phyloP scores from a whole-genome alignment of 2,797 vertebrate genomes.

The Kryptopterus vitreolus region DNA sequence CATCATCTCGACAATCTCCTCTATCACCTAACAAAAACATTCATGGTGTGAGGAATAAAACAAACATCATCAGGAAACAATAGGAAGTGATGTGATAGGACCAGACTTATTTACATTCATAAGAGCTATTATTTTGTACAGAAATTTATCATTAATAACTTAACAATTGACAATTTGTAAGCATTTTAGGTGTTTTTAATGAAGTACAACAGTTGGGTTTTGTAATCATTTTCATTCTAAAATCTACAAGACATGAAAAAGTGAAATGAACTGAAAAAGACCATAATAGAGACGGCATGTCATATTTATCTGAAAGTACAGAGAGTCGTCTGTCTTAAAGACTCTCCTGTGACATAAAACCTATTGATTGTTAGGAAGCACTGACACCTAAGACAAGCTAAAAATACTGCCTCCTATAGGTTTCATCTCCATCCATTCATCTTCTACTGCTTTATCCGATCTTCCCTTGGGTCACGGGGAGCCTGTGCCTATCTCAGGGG shows the following conservation, averaged over 20 bases:
- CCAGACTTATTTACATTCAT: neutral
- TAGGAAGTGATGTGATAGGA: neutral
- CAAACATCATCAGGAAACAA: neutral
- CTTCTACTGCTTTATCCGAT: too few species aligned
- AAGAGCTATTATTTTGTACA: too few species aligned
- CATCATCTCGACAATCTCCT: constrained; percentile 96
- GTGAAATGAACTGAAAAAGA: neutral
- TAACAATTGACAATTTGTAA: neutral
- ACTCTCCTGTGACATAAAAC: neutral
- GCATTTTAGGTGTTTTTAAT: neutral
- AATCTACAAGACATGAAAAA: neutral
- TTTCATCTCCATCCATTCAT: too few species aligned
- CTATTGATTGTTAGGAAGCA: neutral
- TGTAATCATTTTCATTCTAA: neutral
- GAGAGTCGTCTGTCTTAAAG: neutral
- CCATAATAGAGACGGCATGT: neutral
- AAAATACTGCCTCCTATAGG: neutral
- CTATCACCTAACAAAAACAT: constrained; percentile 79
- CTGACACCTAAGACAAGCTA: neutral
- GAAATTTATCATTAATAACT: neutral
- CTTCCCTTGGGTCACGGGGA: too few species aligned
- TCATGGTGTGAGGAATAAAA: neutral
- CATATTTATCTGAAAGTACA: neutral
- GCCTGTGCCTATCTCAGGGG: too few species aligned
- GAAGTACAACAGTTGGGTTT: neutral